Evolutionary conservation across 2,113 vertebrate species (phyloP).

Genomic region (Xenopus tropicalis): DNA sequence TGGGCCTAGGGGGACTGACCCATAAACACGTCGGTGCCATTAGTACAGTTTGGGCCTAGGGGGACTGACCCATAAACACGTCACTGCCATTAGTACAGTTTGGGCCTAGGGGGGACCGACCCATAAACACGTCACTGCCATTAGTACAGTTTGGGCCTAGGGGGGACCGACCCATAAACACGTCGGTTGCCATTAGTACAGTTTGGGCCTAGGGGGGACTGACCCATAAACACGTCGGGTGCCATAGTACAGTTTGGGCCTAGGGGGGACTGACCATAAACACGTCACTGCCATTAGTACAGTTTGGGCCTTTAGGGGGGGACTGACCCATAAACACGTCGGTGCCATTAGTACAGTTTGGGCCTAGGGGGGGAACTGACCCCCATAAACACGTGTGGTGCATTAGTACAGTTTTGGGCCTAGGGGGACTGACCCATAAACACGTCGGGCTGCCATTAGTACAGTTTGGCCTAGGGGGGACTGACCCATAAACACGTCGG

Average conservation of each 20-base stretch:
- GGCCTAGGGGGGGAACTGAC: neutral
- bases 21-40: neutral
- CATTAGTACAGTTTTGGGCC: neutral
- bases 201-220: neutral
- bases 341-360: neutral
- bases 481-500: neutral
- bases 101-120: neutral
- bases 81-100: neutral
- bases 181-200: neutral
- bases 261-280: neutral
- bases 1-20: neutral
- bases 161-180: neutral
- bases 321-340: neutral
- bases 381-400: neutral
- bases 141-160: too few relatives aligned
- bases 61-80: neutral
- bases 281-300: neutral
- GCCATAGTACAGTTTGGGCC: neutral
- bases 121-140: neutral
- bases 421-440: neutral
- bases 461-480: neutral
- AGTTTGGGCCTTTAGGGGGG: neutral
- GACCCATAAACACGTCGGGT: neutral
- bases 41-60: neutral
- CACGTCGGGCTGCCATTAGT: neutral